These are phyloP conservation scores for Pogonocherus hispidulus DNA, from an alignment of 2,888 invertebrate species.

Conservation along the genomic window DNA sequence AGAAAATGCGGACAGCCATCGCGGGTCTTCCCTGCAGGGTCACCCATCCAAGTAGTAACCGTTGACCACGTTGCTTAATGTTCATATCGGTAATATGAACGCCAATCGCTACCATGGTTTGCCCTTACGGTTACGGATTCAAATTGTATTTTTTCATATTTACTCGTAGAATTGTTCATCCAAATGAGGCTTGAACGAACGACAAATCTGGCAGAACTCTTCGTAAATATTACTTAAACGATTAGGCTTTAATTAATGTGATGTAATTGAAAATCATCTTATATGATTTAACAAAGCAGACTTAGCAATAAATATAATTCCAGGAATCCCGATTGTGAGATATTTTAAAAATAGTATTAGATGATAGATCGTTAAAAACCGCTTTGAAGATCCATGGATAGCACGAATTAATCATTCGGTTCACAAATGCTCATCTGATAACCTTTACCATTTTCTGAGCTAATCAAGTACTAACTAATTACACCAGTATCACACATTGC, in stretches of 20 bases:
- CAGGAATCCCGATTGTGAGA: not conserved
- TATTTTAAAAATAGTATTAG: conserved; percentile 6
- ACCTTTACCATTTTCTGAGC: conserved; percentile 4
- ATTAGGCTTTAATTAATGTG: not conserved
- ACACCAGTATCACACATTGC: not conserved
- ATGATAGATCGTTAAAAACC: conserved; percentile 4
- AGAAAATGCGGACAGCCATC: too few species aligned
- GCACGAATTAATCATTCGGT: conserved; percentile 27
- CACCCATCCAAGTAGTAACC: too few species aligned
- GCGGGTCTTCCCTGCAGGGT: too few species aligned
- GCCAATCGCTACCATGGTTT: too few species aligned
- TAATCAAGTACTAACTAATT: not conserved
- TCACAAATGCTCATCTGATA: conserved; percentile 25
- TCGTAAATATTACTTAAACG: conserved; percentile 2
- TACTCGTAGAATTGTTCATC: too few species aligned
- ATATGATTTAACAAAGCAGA: not conserved
- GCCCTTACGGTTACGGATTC: too few species aligned
- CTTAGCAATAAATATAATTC: not conserved
- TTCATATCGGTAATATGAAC: too few species aligned
- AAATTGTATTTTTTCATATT: too few species aligned
- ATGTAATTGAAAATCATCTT: not conserved
- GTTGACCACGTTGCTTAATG: too few species aligned
- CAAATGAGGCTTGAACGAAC: not conserved
- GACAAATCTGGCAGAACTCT: not conserved
- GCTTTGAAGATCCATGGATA: not conserved